Evolutionary conservation across 2,113 vertebrate species (phyloP).

Genomic region (Triplophysa tibetana): DNA sequence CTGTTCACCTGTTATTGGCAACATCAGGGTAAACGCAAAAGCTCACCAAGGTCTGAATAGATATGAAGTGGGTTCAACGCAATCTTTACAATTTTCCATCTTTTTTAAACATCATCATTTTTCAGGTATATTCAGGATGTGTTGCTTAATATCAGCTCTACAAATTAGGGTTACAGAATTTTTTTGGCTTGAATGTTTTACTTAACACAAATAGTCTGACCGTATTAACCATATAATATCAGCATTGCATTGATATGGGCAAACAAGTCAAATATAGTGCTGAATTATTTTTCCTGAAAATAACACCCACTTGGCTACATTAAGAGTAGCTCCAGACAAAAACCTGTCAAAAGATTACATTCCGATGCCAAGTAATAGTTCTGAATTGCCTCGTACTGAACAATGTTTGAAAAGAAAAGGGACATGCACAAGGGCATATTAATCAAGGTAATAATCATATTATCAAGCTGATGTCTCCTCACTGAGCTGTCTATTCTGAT

Average conservation of each 20-base stretch:
- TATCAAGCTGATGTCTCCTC: not conserved
- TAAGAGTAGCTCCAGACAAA: not conserved
- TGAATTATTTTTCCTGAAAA: not conserved
- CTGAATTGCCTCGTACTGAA: not conserved
- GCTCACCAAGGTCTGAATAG: conserved; percentile 10
- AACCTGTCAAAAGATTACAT: not conserved
- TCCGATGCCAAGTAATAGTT: not conserved
- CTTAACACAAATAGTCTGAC: not conserved
- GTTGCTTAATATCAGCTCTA: not conserved
- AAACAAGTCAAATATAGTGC: not conserved
- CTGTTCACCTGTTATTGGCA: conserved; percentile 21
- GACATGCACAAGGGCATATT: conserved; percentile 8
- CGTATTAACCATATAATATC: not conserved
- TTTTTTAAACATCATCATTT: not conserved
- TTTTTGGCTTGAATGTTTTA: not conserved
- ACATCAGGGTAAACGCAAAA: conserved; percentile 16
- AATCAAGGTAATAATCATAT: not conserved
- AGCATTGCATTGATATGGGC: not conserved
- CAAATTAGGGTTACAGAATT: not conserved
- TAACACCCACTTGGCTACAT: not conserved
- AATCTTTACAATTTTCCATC: not conserved
- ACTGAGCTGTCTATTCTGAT: not conserved
- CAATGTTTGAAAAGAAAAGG: not conserved
- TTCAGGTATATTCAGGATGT: not conserved
- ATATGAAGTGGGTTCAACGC: not conserved